Base-by-base conservation (phyloP, 2,888 invertebrate genomes). In the Endotricha flammealis region DNA sequence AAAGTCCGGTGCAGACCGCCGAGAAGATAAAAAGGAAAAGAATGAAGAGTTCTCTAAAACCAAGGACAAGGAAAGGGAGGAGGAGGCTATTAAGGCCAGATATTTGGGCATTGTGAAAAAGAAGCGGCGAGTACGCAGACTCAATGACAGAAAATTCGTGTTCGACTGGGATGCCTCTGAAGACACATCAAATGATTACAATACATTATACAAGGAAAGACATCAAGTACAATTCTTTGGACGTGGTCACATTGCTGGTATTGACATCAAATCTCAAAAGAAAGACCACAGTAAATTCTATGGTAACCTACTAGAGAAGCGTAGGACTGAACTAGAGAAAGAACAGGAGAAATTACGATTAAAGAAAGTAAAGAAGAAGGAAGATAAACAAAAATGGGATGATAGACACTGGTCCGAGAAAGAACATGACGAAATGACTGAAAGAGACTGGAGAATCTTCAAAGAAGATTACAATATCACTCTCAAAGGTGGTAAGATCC, bases 111-210 rank as follows among this genome's bases (percentile, higher is more conserved):
- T 97, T 29, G 88, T 96, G 0, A 98, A 98, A 68, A 97, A 97
- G 67, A 97, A 97, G 64, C 90, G 98, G 8, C 88, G 98, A 39
- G 96, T 98, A 0, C 88, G 99, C 10, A 89, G 99, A 43, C 83
- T 99, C 25, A 99, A 99, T 80, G 99, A 99, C 69, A 89, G 99
- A 9, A 99, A 99, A 82, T 99, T 99, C 88, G 99, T 99, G 0
- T 99, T 99, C 77, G 99, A 99, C 79, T 99, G 99, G 99, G 99
- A 99, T 83, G 98, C 97, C 0, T 94, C 95, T 0, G 99, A 99
- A 78, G 99, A 99, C 64, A 99, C 99, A 0, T 97, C 98, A 2
- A 93, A 94, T 44, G 99, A 99, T 87, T 99, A 99, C 66, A 99
- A 99, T 76, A 91, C 93, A 41, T 86, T 99, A 12, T 99, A 99